Percentiles rank a stretch among this genome's conserved stretches.
phyloP scores from a whole-genome alignment of 2,113 vertebrate genomes.

The Rhinopomastus cyanomelas region DNA sequence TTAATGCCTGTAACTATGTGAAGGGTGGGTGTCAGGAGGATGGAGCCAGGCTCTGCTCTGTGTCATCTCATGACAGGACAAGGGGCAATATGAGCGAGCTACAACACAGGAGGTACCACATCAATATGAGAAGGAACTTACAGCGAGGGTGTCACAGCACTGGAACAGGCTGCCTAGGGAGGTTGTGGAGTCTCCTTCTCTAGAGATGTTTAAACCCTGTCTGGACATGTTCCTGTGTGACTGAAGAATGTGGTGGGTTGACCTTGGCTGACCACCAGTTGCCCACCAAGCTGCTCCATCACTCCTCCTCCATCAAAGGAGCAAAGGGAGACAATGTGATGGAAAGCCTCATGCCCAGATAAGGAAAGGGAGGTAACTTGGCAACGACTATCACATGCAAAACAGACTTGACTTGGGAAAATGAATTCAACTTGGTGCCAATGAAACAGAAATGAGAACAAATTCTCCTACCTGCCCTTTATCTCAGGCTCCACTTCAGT shows the following conservation, averaged over 20 bases:
- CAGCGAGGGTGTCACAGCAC: too few relatives aligned
- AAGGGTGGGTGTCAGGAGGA: too few relatives aligned
- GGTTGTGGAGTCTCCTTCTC: too few relatives aligned
- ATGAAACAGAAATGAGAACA: background rate
- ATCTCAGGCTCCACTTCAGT: background rate
- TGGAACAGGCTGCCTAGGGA: too few relatives aligned
- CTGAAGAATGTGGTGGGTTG: background rate
- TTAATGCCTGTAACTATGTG: too few relatives aligned
- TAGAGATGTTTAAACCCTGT: too few relatives aligned
- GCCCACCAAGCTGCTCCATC: background rate
- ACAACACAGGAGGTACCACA: too few relatives aligned
- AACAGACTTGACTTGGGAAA: background rate
- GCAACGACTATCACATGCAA: background rate
- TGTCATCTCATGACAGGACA: too few relatives aligned
- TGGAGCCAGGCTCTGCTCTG: too few relatives aligned
- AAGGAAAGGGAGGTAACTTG: background rate
- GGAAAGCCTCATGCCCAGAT: background rate
- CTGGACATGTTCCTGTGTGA: too few relatives aligned
- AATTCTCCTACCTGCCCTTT: background rate
- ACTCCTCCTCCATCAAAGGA: background rate
- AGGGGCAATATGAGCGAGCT: too few relatives aligned
- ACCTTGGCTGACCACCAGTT: fast-evolving
- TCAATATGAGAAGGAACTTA: too few relatives aligned
- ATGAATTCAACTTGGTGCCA: background rate
- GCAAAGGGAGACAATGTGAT: background rate